Evolutionary conservation across 2,113 vertebrate genomes (phyloP), one percentile per base, ranked within the genome.

Genomic region (Pyxicephalus adspersus): DNA sequence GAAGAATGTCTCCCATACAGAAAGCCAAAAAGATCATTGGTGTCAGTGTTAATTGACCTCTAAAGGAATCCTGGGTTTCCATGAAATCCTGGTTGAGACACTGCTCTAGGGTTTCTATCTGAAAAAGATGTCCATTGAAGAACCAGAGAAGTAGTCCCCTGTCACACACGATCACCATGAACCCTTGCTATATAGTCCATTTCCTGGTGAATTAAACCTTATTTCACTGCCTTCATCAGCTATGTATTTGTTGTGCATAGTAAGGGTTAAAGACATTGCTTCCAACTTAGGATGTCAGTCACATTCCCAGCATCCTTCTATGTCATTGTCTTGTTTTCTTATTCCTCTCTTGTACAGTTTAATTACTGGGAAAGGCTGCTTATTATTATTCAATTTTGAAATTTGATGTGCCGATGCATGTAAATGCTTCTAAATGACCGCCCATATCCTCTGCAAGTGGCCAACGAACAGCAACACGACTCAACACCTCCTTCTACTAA

Each of bases 391-490:
- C 95, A 96, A 96, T 95, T 45, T 95, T 66, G 96, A 96, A 96
- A 93, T 96, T 96, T 96, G 96, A 95, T 95, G 95, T 95, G 94
- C 95, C 93, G 95, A 95, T 94, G 95, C 95, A 90, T 93, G 95
- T 95, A 98, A 98, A 98, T 98, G 96, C 97, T 96, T 90, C 95
- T 98, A 97, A 98, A 96, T 98, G 96, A 95, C 94, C 95, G 94
- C 95, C 96, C 97, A 96, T 96, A 92, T 95, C 90, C 84, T 87
- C 91, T 92, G 92, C 91, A 92, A 94, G 91, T 89, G 91, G 92
- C 91, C 94, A 94, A 66, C 64, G 64, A 55, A 22, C 54, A 5
- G 64, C 31, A 60, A 68, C 77, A 17, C 54, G 54, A 19, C 64
- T 19, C 15, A 5, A 28, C n/a, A 28, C 64, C 64, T 92, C 89